phyloP scores from a whole-genome alignment of 2,888 invertebrate species.

The Arrhopalites spinosus region DNA sequence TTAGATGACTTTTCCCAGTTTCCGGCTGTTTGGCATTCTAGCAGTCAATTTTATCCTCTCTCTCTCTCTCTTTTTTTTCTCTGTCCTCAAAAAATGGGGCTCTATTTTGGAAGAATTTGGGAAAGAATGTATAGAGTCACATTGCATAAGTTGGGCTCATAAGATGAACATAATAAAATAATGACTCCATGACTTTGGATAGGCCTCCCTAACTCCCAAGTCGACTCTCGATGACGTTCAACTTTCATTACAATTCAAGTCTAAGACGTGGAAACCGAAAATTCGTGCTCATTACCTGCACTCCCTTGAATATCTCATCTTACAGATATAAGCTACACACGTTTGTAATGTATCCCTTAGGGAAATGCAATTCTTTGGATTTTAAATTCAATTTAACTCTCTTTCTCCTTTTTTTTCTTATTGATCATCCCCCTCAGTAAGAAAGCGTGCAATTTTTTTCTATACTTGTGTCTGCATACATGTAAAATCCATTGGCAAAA shows the following conservation, averaged over 20 bases:
- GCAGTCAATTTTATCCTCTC: not conserved
- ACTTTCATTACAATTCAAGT: conserved; percentile 30
- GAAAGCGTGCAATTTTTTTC: no score
- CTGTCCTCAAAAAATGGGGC: no score
- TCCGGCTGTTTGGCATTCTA: not conserved
- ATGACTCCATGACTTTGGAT: not conserved
- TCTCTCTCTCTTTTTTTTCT: not conserved
- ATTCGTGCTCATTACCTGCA: not conserved
- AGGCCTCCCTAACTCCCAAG: conserved; percentile 8
- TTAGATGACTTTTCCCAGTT: conserved; percentile 20
- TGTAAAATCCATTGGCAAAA: no score
- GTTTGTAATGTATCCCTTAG: no score
- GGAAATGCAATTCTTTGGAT: conserved; percentile 13
- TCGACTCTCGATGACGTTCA: not conserved
- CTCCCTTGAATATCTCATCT: conserved; percentile 9
- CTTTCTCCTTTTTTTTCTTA: not conserved
- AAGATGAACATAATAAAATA: not conserved
- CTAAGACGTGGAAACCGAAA: conserved; percentile 15
- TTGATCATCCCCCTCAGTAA: conserved; percentile 1
- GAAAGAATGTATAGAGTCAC: not conserved
- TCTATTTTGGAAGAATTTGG: no score
- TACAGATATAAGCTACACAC: no score
- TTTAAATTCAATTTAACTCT: conserved; percentile 32
- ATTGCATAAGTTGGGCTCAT: conserved; percentile 4
- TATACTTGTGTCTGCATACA: no score